phyloP scores from a whole-genome alignment of 2,113 vertebrate genomes.

The Xiphophorus maculatus region DNA sequence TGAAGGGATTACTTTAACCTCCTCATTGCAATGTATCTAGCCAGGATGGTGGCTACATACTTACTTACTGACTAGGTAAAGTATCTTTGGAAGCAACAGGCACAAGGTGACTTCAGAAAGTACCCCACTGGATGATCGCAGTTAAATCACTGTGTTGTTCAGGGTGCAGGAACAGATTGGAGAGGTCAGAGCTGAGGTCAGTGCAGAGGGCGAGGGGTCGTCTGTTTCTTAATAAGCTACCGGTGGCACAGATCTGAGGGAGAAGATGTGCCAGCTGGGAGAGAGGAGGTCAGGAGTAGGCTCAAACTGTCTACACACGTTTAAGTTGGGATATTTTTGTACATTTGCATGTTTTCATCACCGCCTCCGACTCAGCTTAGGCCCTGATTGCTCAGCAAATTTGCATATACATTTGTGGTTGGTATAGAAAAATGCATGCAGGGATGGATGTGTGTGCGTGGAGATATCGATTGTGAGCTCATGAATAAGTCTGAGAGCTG shows the following conservation, averaged over 20 bases:
- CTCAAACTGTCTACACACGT: not conserved
- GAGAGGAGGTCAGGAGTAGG: constrained; percentile 1
- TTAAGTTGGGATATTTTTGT: not conserved
- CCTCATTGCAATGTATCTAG: too few species aligned
- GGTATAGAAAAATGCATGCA: not conserved
- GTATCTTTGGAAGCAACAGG: not conserved
- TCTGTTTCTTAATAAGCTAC: constrained; percentile 11
- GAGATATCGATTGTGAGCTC: not conserved
- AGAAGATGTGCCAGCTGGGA: not conserved
- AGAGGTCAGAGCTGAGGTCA: constrained; percentile 6
- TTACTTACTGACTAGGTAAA: too few species aligned
- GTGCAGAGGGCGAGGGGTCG: not conserved
- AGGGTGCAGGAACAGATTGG: constrained; percentile 4
- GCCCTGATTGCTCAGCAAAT: not conserved
- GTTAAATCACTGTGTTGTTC: not conserved
- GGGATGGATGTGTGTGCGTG: not conserved
- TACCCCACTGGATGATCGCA: not conserved
- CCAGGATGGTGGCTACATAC: too few species aligned
- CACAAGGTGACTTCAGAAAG: not conserved
- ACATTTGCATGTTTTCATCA: not conserved
- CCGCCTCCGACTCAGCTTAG: constrained; percentile 2
- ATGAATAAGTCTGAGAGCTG: constrained; percentile 27
- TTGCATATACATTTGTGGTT: not conserved
- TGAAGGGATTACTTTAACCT: too few species aligned
- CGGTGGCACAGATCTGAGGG: not conserved